Evolutionary conservation across 2,113 vertebrate genomes (phyloP), one percentile per base, ranked within the genome.

Genomic region (Gavialis gangeticus): DNA sequence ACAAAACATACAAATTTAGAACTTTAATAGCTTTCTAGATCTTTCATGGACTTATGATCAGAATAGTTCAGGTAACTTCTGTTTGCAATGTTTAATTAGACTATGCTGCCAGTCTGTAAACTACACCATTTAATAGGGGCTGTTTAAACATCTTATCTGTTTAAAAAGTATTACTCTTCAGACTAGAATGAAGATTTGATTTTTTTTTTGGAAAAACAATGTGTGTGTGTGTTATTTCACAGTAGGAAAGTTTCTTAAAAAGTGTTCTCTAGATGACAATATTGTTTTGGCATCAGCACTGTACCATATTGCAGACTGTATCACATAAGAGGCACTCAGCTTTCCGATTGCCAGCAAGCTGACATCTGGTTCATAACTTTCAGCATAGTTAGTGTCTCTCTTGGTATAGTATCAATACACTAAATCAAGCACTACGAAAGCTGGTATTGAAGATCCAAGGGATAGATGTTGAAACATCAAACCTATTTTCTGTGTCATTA

Each of bases 321-420:
- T 18, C 3, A 5, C 0, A 0, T 82, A 30, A 84, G 66, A 79
- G 9, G 54, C 58, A 17, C 79, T 80, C 60, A 62, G 79, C 28
- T 77, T 90, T 77, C 18, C 22, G 10, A 3, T 37, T 85, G 84
- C 63, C 67, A 92, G 10, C 1, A 21, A 90, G 64, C 30, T 94
- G 85, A 94, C 82, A 95, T 94, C 84, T 96, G 89, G 79, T 87
- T 94, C 67, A 64, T 89, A 93, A 87, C 82, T 94, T 95, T 84
- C 15, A 96, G 59, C 64, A 37, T 71, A 21, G 34, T 84, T 88
- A 90, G 57, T 28, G 1, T n/a, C 14, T 78, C 85, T 85, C 83
- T 89, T 66, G 66, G 30, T 92, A 67, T 95, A 95, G 56, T 0
- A 0, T 67, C 87, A 88, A 15, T 18, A 83, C 62, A 89, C 54